A percentile compares a stretch with the other conserved stretches of the same genome.
Evolutionary conservation across 2,113 vertebrate genomes (phyloP).

Genomic region (Sinocyclocheilus grahami): DNA sequence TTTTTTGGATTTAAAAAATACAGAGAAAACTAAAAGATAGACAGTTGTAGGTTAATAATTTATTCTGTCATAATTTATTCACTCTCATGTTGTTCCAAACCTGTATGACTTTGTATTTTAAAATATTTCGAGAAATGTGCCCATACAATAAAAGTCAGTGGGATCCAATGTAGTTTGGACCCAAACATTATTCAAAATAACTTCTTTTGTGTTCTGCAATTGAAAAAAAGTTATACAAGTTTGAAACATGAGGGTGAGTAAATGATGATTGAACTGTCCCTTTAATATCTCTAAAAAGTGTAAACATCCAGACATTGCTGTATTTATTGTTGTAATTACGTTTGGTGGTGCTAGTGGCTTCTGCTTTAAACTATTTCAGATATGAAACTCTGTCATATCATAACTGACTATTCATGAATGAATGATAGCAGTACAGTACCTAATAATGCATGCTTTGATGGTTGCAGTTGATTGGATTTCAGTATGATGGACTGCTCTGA

Average conservation of each 20-base stretch:
- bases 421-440: neutral
- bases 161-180: neutral
- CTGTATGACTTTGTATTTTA: neutral
- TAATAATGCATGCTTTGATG: neutral
- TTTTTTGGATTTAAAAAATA: no score
- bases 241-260: neutral
- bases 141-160: neutral
- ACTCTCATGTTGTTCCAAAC: neutral
- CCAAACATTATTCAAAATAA: neutral
- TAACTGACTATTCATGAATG: neutral
- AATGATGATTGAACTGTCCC: neutral
- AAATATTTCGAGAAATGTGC: neutral
- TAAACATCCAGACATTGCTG: conserved; percentile 13
- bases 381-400: neutral
- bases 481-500: neutral
- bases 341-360: neutral
- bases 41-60: neutral
- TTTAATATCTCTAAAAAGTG: neutral
- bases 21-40: neutral
- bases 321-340: neutral
- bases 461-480: conserved; percentile 4
- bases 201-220: neutral
- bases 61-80: neutral
- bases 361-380: neutral
- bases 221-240: neutral